Evolutionary conservation across 2,888 invertebrate species (phyloP), one percentile per base, ranked within the genome.

Genomic region (Thereva nobilitata): DNA sequence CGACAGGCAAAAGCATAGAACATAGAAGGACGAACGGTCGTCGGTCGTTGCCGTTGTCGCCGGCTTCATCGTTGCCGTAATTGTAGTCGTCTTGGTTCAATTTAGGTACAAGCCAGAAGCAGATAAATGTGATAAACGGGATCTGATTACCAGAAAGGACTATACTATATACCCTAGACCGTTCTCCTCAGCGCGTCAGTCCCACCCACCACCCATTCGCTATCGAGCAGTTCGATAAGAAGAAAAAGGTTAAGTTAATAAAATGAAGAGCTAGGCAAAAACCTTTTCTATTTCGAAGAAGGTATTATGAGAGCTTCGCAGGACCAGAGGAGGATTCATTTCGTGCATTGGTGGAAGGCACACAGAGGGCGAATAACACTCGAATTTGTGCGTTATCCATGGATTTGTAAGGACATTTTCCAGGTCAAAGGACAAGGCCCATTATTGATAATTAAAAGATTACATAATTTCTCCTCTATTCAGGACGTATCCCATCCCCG

Each of bases 361-460:
- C 38, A 55, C 38, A 38, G 41, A 55, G 55, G 55, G 55, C 38
- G 6, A 38, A 23, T 10, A 38, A 41, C 38, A 38, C 34, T 23
- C 40, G 10, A 38, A 55, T 55, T 37, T 40, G 42, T 38, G 55
- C 55, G 23, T 55, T 55, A 55, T 55, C 55, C 49, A 8, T 45
- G 45, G 59, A 68, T 68, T 65, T 68, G 56, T 54, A 56, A 63
- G 52, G 66, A 56, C 56, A 66, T 68, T 68, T 66, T 66, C 66
- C 68, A 61, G 63, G 66, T 68, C 66, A 66, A 42, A 66, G 52
- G 63, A 45, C 50, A 45, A 9, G 44, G 52, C 52, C 52, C 55
- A 66, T 66, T 57, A 56, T 42, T 41, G 67, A 69, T 69, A 69
- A 69, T 69, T 69, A 69, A 69, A 65, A 67, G 67, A 64, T 69